phyloP scores from a whole-genome alignment of 2,113 vertebrate species.

The Melospiza georgiana region DNA sequence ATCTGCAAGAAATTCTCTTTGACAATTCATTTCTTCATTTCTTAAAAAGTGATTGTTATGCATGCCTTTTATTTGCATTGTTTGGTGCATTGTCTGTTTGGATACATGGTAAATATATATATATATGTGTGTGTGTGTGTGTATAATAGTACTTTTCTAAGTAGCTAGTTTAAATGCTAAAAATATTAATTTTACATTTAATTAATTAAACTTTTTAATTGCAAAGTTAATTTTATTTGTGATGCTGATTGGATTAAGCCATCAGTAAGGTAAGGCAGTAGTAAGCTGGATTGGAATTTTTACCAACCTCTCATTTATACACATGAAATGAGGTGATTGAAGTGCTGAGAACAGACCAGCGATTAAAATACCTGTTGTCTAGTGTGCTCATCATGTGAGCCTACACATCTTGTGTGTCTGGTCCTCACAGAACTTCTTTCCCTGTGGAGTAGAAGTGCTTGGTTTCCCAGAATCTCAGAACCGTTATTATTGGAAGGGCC shows the following conservation, averaged over 20 bases:
- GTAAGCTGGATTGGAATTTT: background rate
- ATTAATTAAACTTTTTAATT: background rate
- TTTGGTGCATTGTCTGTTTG: background rate
- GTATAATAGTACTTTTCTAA: background rate
- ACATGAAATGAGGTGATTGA: background rate
- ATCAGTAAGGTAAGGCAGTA: background rate
- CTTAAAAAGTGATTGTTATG: background rate
- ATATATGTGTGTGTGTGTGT: background rate
- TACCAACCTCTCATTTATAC: background rate
- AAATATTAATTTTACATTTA: background rate
- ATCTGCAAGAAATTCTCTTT: background rate
- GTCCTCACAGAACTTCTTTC: background rate
- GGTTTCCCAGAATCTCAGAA: background rate
- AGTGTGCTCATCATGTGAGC: accelerated
- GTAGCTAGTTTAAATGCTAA: background rate
- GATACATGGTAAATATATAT: background rate
- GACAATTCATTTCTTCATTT: background rate
- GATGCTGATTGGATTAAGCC: background rate
- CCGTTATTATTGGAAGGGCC: background rate
- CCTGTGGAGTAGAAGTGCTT: background rate
- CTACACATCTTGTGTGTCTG: background rate
- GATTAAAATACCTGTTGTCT: background rate
- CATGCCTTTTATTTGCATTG: background rate
- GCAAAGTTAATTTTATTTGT: background rate
- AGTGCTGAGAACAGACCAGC: background rate